Evolutionary conservation across 2,113 vertebrate species (phyloP).

Genomic region (Columba livia): DNA sequence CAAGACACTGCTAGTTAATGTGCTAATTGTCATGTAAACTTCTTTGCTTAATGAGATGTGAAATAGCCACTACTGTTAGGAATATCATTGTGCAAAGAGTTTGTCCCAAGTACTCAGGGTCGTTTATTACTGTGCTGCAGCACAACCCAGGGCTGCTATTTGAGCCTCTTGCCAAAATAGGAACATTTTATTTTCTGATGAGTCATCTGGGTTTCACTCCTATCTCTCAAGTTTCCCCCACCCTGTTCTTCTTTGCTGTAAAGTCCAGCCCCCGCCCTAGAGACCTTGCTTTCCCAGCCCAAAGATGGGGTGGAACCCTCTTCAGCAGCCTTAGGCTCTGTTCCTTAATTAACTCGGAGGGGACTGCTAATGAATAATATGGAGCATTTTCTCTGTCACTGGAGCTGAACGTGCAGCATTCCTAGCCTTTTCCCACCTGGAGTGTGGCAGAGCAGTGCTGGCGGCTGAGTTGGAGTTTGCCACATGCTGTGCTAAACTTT

Average conservation of each 20-base stretch:
- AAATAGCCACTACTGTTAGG: background rate
- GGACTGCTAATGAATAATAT: background rate
- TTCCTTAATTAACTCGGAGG: background rate
- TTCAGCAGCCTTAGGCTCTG: background rate
- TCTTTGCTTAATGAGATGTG: constrained; percentile 22
- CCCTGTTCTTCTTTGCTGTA: background rate
- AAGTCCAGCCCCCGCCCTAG: background rate
- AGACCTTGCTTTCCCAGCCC: background rate
- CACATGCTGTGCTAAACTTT: background rate
- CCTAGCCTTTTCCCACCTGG: background rate
- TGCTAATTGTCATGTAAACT: constrained; percentile 34
- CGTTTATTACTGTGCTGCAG: constrained; percentile 15
- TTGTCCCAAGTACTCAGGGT: background rate
- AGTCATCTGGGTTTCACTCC: constrained; percentile 37
- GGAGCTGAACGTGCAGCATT: background rate
- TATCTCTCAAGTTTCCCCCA: background rate
- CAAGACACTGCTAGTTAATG: constrained; percentile 25
- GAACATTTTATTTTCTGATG: constrained; percentile 55
- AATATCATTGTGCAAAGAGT: background rate
- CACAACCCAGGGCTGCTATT: constrained; percentile 8
- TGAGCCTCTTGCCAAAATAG: constrained; percentile 39
- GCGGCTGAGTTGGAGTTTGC: background rate
- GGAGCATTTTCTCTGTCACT: background rate
- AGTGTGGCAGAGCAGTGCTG: background rate
- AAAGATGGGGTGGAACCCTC: background rate